Evolutionary conservation across 1,140 invertebrate genomes (phyloP).

Genomic region (Propsilocerus akamusi): DNA sequence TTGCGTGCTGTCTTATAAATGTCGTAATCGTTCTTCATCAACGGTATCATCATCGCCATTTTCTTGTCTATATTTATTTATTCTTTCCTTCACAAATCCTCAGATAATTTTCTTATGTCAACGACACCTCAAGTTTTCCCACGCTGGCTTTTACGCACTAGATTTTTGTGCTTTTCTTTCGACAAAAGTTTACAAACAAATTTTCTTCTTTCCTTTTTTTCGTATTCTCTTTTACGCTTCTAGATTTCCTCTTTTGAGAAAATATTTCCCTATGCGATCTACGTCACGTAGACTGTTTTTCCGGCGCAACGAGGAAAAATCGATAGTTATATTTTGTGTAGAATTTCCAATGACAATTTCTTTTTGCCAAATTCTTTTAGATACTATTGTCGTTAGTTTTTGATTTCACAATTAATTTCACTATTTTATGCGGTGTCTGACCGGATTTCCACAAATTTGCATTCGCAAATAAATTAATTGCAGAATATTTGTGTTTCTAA

Average conservation of each 20-base stretch:
- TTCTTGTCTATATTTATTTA: not conserved
- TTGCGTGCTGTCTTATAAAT: constrained; percentile 44
- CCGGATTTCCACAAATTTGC: not conserved
- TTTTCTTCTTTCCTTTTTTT: not conserved
- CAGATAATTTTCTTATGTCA: too few species aligned
- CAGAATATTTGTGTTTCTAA: not conserved
- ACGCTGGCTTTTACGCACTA: not conserved
- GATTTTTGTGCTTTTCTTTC: not conserved
- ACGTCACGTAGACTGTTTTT: not conserved
- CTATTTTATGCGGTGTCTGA: not conserved
- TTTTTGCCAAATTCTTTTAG: not conserved
- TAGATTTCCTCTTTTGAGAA: not conserved
- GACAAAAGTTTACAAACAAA: not conserved
- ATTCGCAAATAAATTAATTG: not conserved
- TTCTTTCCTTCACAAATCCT: not conserved
- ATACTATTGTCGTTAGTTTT: not conserved
- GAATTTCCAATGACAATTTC: not conserved
- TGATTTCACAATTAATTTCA: not conserved
- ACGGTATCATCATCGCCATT: constrained; percentile 45
- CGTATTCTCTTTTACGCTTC: not conserved
- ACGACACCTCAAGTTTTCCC: not conserved
- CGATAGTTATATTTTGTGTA: not conserved
- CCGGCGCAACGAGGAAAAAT: not conserved
- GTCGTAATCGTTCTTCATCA: constrained; percentile 53
- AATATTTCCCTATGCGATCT: not conserved